Evolutionary conservation across 2,888 invertebrate genomes (phyloP), one percentile per base, ranked within the genome.

Genomic region (Dynastes maya): DNA sequence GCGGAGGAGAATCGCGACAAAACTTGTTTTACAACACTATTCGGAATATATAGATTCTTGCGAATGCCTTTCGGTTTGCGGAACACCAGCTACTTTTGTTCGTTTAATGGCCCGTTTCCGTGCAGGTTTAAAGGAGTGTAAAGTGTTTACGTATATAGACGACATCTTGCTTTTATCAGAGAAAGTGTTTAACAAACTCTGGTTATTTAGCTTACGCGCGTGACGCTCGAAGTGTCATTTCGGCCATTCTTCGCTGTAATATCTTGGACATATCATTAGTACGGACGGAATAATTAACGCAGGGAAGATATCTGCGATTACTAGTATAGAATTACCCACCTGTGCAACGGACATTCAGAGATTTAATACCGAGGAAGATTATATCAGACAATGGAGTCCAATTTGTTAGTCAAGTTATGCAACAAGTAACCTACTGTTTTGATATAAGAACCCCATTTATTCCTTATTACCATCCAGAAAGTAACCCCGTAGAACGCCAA

Each of bases 1-100:
- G 13, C 49, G 86, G 88, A 79, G 82, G 87, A 0, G 88, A 90
- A 90, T 83, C 65, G 72, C 11, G 58, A 70, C 5, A 81, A 81
- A 61, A 80, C 80, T 6, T 75, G 64, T 40, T 80, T 80, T 64
- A 70, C 76, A 3, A 61, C 72, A 89, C 90, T 83, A 27, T 84
- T 84, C 55, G 84, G 84, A 9, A 67, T 76, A 0, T 84, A 68
- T 61, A 77, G 81, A 9, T 84, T 81, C 71, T 68, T 29, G 0
- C 53, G 80, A 22, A 82, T 84, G 82, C 81, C 84, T 9, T 85
- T 84, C 71, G 83, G 83, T 1, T 74, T 84, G 40, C 75, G 81
- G 9, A 84, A 83, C 82, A 1, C 82, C 83, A 2, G 81, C 84
- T 8, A 83, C 83, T 2, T 85, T 85, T 75, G 83, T 81, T 64